Evolutionary conservation across 1,140 invertebrate species (phyloP).

Genomic region (Diorhabda sublineata): DNA sequence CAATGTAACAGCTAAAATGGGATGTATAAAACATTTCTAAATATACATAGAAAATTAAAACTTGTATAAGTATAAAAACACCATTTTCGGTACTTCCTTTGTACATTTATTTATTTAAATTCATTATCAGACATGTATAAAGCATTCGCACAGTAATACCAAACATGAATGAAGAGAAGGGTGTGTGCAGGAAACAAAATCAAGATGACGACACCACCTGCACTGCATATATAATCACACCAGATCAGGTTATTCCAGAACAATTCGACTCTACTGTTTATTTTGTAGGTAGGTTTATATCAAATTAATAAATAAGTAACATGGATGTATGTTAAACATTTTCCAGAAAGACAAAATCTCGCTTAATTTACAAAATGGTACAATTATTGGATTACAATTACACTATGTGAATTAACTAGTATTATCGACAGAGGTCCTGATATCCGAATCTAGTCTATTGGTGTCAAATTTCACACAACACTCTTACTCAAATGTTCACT

Average conservation of each 20-base stretch:
- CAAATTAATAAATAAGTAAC: slow-evolving; percentile 48
- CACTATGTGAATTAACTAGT: slow-evolving; percentile 43
- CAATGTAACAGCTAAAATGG: slow-evolving; percentile 46
- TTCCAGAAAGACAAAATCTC: slow-evolving; percentile 45
- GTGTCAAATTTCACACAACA: slow-evolving; percentile 28
- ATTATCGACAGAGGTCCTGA: slow-evolving; percentile 28
- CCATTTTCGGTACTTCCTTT: slow-evolving; percentile 52
- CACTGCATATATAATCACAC: slow-evolving; percentile 31
- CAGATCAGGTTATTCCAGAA: slow-evolving; percentile 35
- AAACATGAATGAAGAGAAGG: slow-evolving; percentile 49
- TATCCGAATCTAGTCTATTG: slow-evolving; percentile 30
- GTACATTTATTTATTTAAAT: slow-evolving; percentile 55
- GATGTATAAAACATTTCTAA: slow-evolving; percentile 48
- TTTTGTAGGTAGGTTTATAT: slow-evolving; percentile 31
- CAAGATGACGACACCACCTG: slow-evolving; percentile 17
- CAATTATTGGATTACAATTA: slow-evolving; percentile 43
- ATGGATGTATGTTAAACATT: slow-evolving; percentile 49
- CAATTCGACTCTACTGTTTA: slow-evolving; percentile 27
- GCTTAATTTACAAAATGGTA: slow-evolving; percentile 48
- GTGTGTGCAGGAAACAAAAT: slow-evolving; percentile 40
- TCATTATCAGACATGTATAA: slow-evolving; percentile 55
- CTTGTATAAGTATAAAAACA: slow-evolving; percentile 49
- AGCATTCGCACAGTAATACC: slow-evolving; percentile 56
- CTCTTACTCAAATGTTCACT: slow-evolving; percentile 26
- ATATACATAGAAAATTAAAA: slow-evolving; percentile 47